phyloP scores from a whole-genome alignment of 2,797 vertebrate species.

The Thripadectes ignobilis region DNA sequence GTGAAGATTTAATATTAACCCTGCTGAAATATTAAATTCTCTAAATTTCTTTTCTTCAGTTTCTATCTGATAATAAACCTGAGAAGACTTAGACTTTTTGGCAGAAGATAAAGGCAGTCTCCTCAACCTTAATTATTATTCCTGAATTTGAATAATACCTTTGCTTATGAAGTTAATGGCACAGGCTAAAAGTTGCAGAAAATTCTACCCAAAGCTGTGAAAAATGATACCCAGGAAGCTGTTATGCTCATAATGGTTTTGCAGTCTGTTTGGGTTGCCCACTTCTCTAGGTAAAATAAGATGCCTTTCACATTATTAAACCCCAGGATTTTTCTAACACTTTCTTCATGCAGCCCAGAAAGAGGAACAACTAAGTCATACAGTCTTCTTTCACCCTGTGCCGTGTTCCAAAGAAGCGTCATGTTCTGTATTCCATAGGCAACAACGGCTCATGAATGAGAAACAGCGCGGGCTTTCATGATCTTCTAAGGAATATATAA shows the following conservation, averaged over 20 bases:
- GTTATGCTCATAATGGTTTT: background rate
- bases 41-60: background rate
- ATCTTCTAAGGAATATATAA: slow-evolving; percentile 37
- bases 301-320: background rate
- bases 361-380: background rate
- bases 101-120: slow-evolving; percentile 12
- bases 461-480: slow-evolving; percentile 17
- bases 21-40: background rate
- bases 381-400: background rate
- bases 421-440: slow-evolving; percentile 33
- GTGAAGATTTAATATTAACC: background rate
- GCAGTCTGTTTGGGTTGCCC: background rate
- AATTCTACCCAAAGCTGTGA: background rate
- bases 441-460: background rate
- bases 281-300: background rate
- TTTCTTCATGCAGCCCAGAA: background rate
- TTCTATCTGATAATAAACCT: background rate
- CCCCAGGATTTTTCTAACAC: background rate
- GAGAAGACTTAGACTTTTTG: background rate
- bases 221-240: background rate
- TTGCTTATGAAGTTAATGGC: background rate
- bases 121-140: background rate
- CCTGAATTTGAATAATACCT: slow-evolving; percentile 17
- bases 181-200: background rate
- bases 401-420: background rate